These are phyloP conservation scores for Julus scanicus DNA, from an alignment of 2,888 invertebrate genomes.

Conservation along the genomic window DNA sequence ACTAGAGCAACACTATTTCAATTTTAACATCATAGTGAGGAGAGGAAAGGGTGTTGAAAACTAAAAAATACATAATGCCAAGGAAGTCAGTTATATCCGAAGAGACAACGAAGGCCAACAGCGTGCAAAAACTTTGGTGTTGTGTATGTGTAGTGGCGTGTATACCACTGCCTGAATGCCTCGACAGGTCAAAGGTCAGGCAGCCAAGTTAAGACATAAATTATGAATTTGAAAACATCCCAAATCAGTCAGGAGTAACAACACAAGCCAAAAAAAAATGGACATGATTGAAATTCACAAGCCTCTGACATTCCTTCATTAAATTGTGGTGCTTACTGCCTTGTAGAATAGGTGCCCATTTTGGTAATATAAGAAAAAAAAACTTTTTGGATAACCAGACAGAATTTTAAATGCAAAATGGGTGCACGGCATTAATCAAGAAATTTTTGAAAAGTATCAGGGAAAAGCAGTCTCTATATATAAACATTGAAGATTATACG, in stretches of 20 bases:
- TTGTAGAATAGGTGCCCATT: no score
- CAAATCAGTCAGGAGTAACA: not conserved
- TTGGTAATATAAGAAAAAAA: not conserved
- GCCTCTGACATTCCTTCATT: not conserved
- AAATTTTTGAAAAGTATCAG: not conserved
- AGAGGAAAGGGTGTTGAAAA: slow-evolving; percentile 33
- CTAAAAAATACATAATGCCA: slow-evolving; percentile 8
- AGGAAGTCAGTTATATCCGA: not conserved
- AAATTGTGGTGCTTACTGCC: not conserved
- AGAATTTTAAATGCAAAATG: no score
- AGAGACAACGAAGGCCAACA: not conserved
- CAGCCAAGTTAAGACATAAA: slow-evolving; percentile 33
- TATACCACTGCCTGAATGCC: not conserved
- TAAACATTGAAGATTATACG: not conserved
- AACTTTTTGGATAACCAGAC: not conserved
- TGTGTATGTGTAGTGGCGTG: not conserved
- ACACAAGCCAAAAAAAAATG: not conserved
- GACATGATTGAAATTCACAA: not conserved
- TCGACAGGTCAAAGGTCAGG: not conserved
- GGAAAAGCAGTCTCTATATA: not conserved
- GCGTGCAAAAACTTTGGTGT: not conserved
- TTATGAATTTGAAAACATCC: slow-evolving; percentile 16
- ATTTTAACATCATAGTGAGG: not conserved
- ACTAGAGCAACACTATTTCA: not conserved
- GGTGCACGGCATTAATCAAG: no score